Evolutionary conservation across 1,140 invertebrate genomes (phyloP), one percentile per base, ranked within the genome.

Genomic region (Rhizoglyphus robini): DNA sequence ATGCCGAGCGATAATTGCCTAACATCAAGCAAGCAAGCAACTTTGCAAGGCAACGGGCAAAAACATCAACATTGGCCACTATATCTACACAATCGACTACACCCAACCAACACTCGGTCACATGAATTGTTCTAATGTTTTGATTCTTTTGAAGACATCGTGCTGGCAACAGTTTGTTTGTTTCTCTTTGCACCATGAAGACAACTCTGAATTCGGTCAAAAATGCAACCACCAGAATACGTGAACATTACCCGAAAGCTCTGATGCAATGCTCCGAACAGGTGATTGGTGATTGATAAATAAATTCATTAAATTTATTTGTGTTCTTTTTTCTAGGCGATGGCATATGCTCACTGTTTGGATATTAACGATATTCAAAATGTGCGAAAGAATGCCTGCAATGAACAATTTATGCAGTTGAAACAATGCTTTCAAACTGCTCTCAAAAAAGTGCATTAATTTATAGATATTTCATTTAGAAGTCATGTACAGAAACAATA

Each of bases 371-470:
- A 60, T 27, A 15, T 60, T 32, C 58, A 60, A 20, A 60, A 60
- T 60, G 27, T 60, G 2, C 31, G 15, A 46, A 1, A 32, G 29
- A 34, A 60, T 46, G 29, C 27, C 27, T 60, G 58, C 36, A 32
- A 32, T 60, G 58, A 60, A 46, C 58, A 60, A 46, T 60, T 60
- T 60, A 15, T 29, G 29, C 58, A 38, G 29, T 27, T 60, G 29
- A 60, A 60, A 27, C n/a, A 29, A 20, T 60, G 58, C 30, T 60
- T 60, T 60, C 58, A 60, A 46, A 46, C 13, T 11, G 58, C 58
- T 34, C 15, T 60, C 15, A 60, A 60, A 60, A 60, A 60, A 34
- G 15, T 32, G 2, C 15, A 15, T 3, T 29, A 46, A 60, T 60
- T 60, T 60, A 59, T 59, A 11, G 20, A 18, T 41, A 27, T 23